These are phyloP conservation scores for Microcebus murinus DNA, from an alignment of 2,113 vertebrate genomes.

Conservation along the genomic window DNA sequence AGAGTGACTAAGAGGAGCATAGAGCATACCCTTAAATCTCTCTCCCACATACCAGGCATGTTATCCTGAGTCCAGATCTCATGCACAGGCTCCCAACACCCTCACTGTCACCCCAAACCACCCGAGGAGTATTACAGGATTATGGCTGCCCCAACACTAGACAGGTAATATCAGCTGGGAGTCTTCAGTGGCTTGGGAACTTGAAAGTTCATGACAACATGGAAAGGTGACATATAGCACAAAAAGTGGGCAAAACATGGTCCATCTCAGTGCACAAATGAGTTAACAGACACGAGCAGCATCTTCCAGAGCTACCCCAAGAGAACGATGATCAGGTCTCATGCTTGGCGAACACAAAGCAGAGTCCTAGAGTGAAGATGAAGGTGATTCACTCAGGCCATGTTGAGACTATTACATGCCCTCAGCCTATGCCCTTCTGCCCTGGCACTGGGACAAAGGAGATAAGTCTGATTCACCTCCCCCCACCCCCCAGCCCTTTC, in stretches of 20 bases:
- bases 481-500: neutral
- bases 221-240: neutral
- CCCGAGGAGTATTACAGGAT: neutral
- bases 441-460: neutral
- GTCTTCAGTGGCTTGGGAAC: neutral
- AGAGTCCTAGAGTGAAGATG: neutral
- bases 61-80: neutral
- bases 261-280: neutral
- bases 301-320: neutral
- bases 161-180: neutral
- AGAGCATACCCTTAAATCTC: neutral
- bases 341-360: neutral
- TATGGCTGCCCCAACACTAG: neutral
- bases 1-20: neutral
- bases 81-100: neutral
- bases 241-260: neutral
- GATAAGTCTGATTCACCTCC: too few species aligned
- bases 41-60: neutral
- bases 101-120: neutral
- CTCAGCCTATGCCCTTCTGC: neutral
- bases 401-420: fast-evolving
- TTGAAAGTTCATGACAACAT: neutral
- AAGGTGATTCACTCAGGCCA: neutral
- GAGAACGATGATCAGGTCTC: neutral
- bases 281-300: neutral